Conservation (phyloP, 2,113 vertebrate genomes). For the Colaptes auratus region DNA sequence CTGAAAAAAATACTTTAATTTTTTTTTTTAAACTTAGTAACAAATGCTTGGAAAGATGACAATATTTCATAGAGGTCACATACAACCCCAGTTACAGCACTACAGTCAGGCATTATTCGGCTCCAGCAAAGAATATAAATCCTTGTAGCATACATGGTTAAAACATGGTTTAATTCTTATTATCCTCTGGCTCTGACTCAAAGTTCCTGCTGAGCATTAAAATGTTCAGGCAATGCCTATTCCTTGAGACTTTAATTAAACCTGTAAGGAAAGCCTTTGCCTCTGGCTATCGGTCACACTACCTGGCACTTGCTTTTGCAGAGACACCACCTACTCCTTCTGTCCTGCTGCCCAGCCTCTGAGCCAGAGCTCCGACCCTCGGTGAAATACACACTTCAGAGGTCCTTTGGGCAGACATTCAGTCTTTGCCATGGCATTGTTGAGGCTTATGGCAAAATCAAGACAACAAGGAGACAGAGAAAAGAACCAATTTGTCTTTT, state of each 20-base stretch:
- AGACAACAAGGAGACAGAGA: background rate
- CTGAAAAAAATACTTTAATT: background rate
- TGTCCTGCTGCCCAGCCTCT: background rate
- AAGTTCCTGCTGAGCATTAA: background rate
- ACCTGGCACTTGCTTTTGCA: background rate
- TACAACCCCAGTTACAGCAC: slow-evolving; percentile 14
- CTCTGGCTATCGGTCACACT: background rate
- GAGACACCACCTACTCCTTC: background rate
- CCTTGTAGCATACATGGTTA: slow-evolving; percentile 6
- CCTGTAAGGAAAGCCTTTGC: background rate
- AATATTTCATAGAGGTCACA: slow-evolving; percentile 51
- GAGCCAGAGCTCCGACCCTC: background rate
- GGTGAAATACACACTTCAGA: fast-evolving
- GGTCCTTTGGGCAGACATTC: background rate
- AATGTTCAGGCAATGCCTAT: background rate
- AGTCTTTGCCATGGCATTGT: background rate
- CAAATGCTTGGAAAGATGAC: background rate
- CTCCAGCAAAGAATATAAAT: slow-evolving; percentile 49
- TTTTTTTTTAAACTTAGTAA: background rate
- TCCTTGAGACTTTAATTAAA: slow-evolving; percentile 24
- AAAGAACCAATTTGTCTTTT: background rate
- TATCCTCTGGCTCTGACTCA: slow-evolving; percentile 16
- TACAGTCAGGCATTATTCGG: slow-evolving; percentile 42
- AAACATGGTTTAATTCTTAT: slow-evolving; percentile 48
- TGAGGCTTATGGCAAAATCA: background rate